Conservation (phyloP, 2,797 vertebrate species). For the Propithecus deckenii region DNA sequence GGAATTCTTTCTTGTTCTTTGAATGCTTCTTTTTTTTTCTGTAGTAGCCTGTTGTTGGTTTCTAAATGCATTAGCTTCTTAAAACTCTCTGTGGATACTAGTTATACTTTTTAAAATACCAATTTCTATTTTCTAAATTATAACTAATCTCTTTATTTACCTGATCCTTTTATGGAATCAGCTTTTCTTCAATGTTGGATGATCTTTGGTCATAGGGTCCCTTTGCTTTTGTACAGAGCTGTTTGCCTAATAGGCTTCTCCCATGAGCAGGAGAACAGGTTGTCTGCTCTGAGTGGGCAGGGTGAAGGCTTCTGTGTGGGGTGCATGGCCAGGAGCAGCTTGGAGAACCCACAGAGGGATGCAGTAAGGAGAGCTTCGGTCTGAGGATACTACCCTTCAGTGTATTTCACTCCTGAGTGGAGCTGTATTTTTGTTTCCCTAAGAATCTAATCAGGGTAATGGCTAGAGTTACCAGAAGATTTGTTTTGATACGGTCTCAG, state of each 20-base stretch:
- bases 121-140: not conserved
- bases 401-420: not conserved
- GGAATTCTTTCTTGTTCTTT: not conserved
- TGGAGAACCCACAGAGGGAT: not conserved
- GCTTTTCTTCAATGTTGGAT: not conserved
- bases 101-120: not conserved
- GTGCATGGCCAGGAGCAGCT: not conserved
- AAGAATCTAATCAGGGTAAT: not conserved
- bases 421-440: not conserved
- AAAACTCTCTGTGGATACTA: not conserved
- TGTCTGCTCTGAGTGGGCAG: not conserved
- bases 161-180: not conserved
- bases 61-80: not conserved
- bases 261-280: not conserved
- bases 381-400: not conserved
- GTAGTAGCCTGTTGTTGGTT: not conserved
- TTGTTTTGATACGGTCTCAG: not conserved
- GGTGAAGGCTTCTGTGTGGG: rapidly evolving
- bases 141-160: not conserved
- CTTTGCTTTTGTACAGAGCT: not conserved
- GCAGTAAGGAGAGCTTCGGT: not conserved
- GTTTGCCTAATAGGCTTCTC: not conserved
- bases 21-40: not conserved
- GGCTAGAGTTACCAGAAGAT: not conserved
- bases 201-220: not conserved